These are phyloP conservation scores for Patella caerulea DNA, from an alignment of 2,888 invertebrate genomes.

Conservation along the genomic window DNA sequence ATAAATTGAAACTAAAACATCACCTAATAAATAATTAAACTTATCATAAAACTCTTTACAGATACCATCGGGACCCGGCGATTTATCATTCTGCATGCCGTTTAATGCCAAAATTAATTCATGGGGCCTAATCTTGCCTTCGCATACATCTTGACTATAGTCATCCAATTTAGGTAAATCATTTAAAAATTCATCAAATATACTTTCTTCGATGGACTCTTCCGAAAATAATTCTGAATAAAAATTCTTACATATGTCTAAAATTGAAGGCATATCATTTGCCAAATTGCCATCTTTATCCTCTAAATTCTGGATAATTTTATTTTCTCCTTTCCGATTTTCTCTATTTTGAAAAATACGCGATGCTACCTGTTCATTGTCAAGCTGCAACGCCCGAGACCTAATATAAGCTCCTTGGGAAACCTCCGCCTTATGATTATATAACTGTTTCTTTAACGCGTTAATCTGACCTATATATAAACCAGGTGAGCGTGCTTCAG, in stretches of 20 bases:
- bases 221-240: slow-evolving; percentile 16
- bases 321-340: no score
- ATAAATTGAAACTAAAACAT: slow-evolving; percentile 24
- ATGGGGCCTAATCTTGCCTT: slow-evolving; percentile 14
- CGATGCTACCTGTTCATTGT: background rate
- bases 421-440: background rate
- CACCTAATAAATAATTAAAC: slow-evolving; percentile 30
- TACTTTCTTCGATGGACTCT: slow-evolving; percentile 22
- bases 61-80: slow-evolving; percentile 43
- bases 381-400: background rate
- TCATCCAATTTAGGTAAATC: slow-evolving; percentile 16
- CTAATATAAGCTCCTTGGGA: slow-evolving; percentile 8
- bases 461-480: background rate
- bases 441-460: background rate
- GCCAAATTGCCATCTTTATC: no score
- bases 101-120: slow-evolving; percentile 24
- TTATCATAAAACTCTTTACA: slow-evolving; percentile 39
- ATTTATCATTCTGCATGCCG: slow-evolving; percentile 33
- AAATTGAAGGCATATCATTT: slow-evolving; percentile 3
- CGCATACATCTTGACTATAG: background rate
- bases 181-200: slow-evolving; percentile 14
- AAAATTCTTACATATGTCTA: slow-evolving; percentile 13
- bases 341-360: background rate
- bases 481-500: background rate
- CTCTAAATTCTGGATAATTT: no score